A percentile compares a stretch with the other conserved stretches of the same genome.
These are phyloP conservation scores for Drosophila watanabei DNA, from an alignment of 1,140 invertebrate genomes.

Conservation along the genomic window DNA sequence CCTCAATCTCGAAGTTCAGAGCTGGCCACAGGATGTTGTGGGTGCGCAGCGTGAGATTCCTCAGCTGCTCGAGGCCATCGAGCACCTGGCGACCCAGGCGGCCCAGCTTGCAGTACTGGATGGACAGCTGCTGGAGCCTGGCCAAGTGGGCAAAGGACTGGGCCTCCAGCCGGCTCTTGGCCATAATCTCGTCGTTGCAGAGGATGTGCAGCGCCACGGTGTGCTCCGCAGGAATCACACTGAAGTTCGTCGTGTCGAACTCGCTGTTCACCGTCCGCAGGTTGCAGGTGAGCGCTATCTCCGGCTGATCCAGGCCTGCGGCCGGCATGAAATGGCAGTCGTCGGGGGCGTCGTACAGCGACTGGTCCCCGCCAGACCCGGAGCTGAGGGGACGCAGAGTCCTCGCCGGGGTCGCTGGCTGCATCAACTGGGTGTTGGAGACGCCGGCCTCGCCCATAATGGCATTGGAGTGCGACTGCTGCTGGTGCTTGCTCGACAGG, in stretches of 20 bases:
- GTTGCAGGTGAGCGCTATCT: conserved; percentile 92
- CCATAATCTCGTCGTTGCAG: conserved; percentile 91
- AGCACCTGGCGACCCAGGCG: conserved; percentile 91
- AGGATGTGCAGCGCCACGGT: conserved; percentile 92
- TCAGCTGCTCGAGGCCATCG: conserved; percentile 90
- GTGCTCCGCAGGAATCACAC: conserved; percentile 93
- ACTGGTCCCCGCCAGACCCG: conserved; percentile 50
- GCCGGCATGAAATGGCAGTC: conserved; percentile 88
- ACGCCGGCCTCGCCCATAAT: conserved; percentile 83
- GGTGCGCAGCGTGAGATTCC: conserved; percentile 93
- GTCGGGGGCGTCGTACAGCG: conserved; percentile 91
- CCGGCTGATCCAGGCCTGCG: conserved; percentile 86
- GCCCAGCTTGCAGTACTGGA: conserved; percentile 94
- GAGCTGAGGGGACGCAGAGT: conserved; percentile 56
- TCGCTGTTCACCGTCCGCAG: conserved; percentile 92
- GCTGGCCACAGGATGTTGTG: conserved; percentile 92
- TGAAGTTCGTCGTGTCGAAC: conserved; percentile 94
- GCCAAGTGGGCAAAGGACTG: conserved; percentile 92
- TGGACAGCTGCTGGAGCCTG: conserved; percentile 91
- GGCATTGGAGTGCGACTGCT: conserved; percentile 75
- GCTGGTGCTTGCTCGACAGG: conserved; percentile 51
- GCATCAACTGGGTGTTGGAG: conserved; percentile 68
- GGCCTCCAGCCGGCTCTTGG: conserved; percentile 90
- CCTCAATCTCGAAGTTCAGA: conserved; percentile 91
- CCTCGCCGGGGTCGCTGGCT: conserved; percentile 58